Base-by-base conservation (phyloP, 1,140 invertebrate genomes). In the Ips nitidus region DNA sequence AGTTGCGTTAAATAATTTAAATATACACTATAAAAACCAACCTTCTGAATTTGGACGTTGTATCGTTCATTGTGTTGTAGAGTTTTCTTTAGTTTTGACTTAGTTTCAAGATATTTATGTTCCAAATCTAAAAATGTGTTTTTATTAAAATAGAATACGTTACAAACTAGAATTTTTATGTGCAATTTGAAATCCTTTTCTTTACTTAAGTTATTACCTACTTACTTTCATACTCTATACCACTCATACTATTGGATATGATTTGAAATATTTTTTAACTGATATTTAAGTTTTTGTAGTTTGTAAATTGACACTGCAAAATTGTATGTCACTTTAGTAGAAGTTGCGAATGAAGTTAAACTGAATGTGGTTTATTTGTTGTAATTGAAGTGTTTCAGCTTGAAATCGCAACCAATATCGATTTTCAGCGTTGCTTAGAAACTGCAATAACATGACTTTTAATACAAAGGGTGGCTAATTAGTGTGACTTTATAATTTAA, bases 81-180 rank as follows among this genome's bases (percentile, higher is more conserved):
- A 80, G 71, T 82, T 82, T 69, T 80, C 76, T 80, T 84, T 79
- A 67, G 84, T 82, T 72, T 84, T 60, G 78, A 80, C 80, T 81
- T 85, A 76, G 81, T 80, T 80, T 75, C 81, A 72, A 52, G 74
- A 70, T 73, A 84, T 80, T 72, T 80, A 80, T 76, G 83, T 80
- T 74, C 82, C 66, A 71, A 78, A 74, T 74, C 78, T 81, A 76
- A 76, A 69, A 41, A 59, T 22, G 22, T 22, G 22, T 22, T 22
- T 22, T 22, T 22, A 59, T 59, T 2, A 59, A 59, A 7, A 37
- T 22, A 6, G 6, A 36, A 55, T 36, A 6, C 36, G 53, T 36
- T 2, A 55, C 2, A 2, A 6, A 55, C 7, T 22, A 37, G 6
- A 6, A 22, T 6, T 55, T 5, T 7, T 55, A 50, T 8, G 56